These are phyloP conservation scores for Plebejus argus DNA, from an alignment of 2,888 invertebrate species.

Conservation along the genomic window DNA sequence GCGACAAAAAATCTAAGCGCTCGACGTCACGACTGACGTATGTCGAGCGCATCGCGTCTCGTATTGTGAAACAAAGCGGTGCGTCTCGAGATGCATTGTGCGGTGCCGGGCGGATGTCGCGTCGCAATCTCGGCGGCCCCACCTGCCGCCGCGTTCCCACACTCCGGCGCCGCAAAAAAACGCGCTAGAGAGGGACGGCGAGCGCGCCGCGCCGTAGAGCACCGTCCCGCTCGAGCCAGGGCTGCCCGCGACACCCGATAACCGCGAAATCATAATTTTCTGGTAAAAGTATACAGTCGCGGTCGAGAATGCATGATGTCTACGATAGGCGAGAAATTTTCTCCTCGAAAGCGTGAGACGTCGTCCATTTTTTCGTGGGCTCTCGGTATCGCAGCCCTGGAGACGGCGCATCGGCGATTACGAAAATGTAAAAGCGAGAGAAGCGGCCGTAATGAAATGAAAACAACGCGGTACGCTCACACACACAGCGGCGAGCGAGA, in stretches of 20 bases:
- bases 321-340: conserved; percentile 46
- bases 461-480: conserved; percentile 67
- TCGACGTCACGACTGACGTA: conserved; percentile 63
- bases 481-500: conserved; percentile 59
- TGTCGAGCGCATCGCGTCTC: conserved; percentile 66
- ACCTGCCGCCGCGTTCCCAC: conserved; percentile 80
- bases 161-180: conserved; percentile 80
- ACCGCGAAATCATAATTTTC: conserved; percentile 69
- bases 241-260: conserved; percentile 61
- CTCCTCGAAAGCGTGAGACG: conserved; percentile 39
- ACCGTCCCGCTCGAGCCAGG: conserved; percentile 65
- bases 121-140: conserved; percentile 79
- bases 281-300: conserved; percentile 59
- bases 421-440: conserved; percentile 77
- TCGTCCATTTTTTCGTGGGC: conserved; percentile 34
- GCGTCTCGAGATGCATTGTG: conserved; percentile 73
- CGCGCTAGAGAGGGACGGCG: conserved; percentile 64
- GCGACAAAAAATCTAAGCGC: conserved; percentile 52
- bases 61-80: conserved; percentile 61
- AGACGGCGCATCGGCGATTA: conserved; percentile 70
- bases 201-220: conserved; percentile 54
- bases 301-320: conserved; percentile 46
- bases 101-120: conserved; percentile 79
- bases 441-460: conserved; percentile 75
- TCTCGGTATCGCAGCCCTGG: conserved; percentile 60